A percentile compares a stretch with the other conserved stretches of the same genome.
Evolutionary conservation across 2,113 vertebrate genomes (phyloP).

Genomic region (Phainopepla nitens): DNA sequence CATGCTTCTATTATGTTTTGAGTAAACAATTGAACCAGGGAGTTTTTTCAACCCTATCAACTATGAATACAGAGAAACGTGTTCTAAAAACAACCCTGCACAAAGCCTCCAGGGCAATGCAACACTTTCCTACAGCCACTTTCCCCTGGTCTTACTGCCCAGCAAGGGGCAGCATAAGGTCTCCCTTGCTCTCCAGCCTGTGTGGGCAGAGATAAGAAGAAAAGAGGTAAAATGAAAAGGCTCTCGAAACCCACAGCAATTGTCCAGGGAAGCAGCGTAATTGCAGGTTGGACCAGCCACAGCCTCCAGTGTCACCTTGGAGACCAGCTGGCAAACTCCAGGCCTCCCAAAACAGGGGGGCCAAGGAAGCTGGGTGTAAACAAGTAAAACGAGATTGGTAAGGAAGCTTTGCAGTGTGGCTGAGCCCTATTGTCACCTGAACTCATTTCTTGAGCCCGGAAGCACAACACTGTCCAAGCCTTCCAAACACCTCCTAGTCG

Average conservation of each 20-base stretch:
- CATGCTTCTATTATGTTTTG: neutral
- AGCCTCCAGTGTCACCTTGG: constrained; percentile 27
- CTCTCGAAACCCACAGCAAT: fast-evolving
- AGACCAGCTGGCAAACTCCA: constrained; percentile 24
- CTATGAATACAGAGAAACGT: fast-evolving
- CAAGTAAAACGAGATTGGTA: neutral
- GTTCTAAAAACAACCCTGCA: neutral
- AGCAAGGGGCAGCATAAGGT: fast-evolving
- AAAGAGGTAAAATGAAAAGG: neutral
- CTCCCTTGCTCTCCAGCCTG: fast-evolving
- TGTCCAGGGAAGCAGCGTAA: neutral
- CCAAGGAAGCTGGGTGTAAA: neutral
- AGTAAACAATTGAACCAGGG: neutral
- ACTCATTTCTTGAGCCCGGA: fast-evolving
- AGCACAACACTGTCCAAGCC: fast-evolving
- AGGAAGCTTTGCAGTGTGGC: neutral
- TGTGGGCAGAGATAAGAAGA: neutral
- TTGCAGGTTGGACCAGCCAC: neutral
- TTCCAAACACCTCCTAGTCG: neutral
- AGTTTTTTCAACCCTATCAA: neutral
- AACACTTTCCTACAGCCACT: neutral
- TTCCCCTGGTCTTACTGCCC: fast-evolving
- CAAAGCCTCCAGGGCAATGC: fast-evolving
- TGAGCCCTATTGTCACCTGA: fast-evolving
- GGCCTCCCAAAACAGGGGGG: neutral